Base-by-base conservation (phyloP, 2,888 invertebrate species). In the Malthinus flaveolus region DNA sequence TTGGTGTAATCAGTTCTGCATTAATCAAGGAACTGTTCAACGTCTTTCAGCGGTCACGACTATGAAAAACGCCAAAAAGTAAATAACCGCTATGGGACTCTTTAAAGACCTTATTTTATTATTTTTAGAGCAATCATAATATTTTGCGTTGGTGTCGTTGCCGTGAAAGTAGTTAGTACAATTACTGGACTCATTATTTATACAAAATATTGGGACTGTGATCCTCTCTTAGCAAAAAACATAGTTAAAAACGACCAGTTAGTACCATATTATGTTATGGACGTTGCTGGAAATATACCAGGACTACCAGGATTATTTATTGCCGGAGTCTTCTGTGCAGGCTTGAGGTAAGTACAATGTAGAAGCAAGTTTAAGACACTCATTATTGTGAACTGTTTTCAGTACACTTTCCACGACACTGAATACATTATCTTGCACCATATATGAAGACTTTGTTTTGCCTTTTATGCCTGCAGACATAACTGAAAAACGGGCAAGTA, bases 291-390 rank as follows among this genome's bases (percentile, higher is more conserved):
- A 1, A 78, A 83, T 72, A 82, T 87, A 68, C 87, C 87, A n/a
- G 90, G 91, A 0, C 80, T 91, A 47, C 85, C 89, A 13, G 91
- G 91, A 3, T 80, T 91, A 37, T 91, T 91, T 68, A 83, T 90
- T 5, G 88, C 90, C 23, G 87, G 90, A 15, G 82, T 90, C 39
- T 89, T 90, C 66, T 87, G 88, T 70, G 89, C 90, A 0, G 88
- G 88, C 0, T 81, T 90, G 23, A 86, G 84, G 83, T 83, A 72
- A 35, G 7, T 37, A 37, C 12, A 7, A 3, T 9, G 9, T 12
- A 42, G 13, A 46, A 10, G 6, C 5, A 32, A 50, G 3, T 33
- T 23, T 10, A 51, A 10, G 9, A 7, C 12, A 10, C 13, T 34
- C 8, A 32, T 45, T 13, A 42, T 12, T 49, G 8, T 32, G 5